These are phyloP conservation scores for Lithobates sylvaticus DNA, from an alignment of 2,797 vertebrate genomes.

Conservation along the genomic window DNA sequence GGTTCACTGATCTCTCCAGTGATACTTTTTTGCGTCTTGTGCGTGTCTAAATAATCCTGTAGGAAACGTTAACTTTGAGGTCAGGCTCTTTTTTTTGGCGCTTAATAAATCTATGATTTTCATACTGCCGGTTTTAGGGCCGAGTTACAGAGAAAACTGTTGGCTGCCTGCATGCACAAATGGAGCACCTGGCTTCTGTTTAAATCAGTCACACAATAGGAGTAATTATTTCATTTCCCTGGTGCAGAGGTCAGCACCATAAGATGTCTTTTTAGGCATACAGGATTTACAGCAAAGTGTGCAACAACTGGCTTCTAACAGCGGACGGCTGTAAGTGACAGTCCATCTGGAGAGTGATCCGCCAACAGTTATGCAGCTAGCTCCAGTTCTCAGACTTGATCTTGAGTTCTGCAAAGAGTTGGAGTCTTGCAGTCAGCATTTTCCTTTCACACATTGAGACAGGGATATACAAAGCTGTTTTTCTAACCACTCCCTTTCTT, in stretches of 20 bases:
- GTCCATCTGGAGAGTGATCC: conserved; percentile 31
- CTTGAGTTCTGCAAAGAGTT: neutral
- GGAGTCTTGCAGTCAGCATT: neutral
- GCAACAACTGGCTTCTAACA: conserved; percentile 1
- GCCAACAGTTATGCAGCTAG: neutral
- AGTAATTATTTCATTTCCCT: conserved; percentile 52
- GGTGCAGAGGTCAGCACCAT: conserved; percentile 34
- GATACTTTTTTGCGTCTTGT: conserved; percentile 22
- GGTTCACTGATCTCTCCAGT: neutral
- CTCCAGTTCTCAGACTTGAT: neutral
- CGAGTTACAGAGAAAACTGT: conserved; percentile 7
- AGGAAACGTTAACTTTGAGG: conserved; percentile 32
- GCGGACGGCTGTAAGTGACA: neutral
- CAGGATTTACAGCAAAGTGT: conserved; percentile 52
- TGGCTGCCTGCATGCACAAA: conserved; percentile 30
- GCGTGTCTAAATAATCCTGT: conserved; percentile 31
- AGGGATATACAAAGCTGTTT: too few species aligned
- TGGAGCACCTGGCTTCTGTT: conserved; percentile 47
- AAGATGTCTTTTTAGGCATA: conserved; percentile 43
- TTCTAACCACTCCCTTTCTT: too few species aligned
- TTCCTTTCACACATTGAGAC: too few species aligned
- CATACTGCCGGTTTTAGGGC: conserved; percentile 12
- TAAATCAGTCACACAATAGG: conserved; percentile 53
- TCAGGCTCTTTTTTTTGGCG: conserved; percentile 30
- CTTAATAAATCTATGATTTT: conserved; percentile 48